Evolutionary conservation across 2,797 vertebrate species (phyloP).

Genomic region (Sebastes taczanowskii): DNA sequence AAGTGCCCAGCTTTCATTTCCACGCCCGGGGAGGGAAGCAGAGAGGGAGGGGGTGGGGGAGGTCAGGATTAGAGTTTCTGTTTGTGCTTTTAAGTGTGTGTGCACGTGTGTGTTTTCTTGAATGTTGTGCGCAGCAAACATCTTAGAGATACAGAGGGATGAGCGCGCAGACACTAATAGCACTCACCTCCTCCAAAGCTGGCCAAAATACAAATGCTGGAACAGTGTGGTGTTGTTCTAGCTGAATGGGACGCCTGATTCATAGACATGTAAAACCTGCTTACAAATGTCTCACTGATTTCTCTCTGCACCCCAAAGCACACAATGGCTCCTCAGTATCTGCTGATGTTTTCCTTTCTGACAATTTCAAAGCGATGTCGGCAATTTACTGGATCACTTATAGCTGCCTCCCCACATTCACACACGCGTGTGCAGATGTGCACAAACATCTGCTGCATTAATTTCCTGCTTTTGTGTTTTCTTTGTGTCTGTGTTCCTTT

Average conservation of each 20-base stretch:
- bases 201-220: conserved; percentile 60
- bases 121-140: conserved; percentile 57
- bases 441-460: conserved; percentile 31
- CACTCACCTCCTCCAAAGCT: conserved; percentile 64
- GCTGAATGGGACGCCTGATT: conserved; percentile 46
- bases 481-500: conserved; percentile 6
- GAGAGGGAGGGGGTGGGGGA: conserved; percentile 16
- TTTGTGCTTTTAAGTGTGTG: conserved; percentile 55
- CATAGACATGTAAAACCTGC: conserved; percentile 24
- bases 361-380: conserved; percentile 20
- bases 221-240: conserved; percentile 34
- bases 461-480: conserved; percentile 33
- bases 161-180: conserved; percentile 58
- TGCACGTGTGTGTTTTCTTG: conserved; percentile 46
- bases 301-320: conserved; percentile 3
- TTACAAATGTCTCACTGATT: conserved; percentile 5
- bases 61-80: conserved; percentile 68
- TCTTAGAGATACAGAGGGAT: conserved; percentile 56
- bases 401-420: conserved; percentile 14
- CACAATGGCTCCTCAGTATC: background rate
- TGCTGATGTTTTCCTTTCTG: conserved; percentile 16
- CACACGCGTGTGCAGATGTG: background rate
- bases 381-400: conserved; percentile 28
- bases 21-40: conserved; percentile 55
- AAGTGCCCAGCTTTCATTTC: conserved; percentile 71